Percentiles rank a stretch among this genome's conserved stretches.
These are phyloP conservation scores for Drosophila aff. DNA, from an alignment of 1,140 invertebrate genomes.

Conservation along the genomic window DNA sequence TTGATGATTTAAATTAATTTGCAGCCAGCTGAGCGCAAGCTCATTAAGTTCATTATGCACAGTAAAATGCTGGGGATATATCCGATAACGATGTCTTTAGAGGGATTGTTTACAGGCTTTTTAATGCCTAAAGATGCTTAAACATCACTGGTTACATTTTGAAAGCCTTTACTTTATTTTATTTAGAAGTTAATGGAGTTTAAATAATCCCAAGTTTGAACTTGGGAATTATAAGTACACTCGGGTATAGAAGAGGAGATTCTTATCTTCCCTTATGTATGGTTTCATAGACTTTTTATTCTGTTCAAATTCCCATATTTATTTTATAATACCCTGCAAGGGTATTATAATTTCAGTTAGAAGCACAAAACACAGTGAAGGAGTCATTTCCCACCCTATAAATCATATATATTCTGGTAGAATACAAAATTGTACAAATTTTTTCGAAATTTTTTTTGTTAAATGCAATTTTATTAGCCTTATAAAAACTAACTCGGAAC, in stretches of 20 bases:
- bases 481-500: too few relatives aligned
- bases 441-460: too few relatives aligned
- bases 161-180: background rate
- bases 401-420: too few relatives aligned
- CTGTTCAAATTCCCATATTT: background rate
- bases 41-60: slow-evolving; percentile 52
- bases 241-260: too few relatives aligned
- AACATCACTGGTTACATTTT: background rate
- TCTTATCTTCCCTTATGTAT: too few relatives aligned
- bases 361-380: too few relatives aligned
- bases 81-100: background rate
- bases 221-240: background rate
- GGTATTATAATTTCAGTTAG: too few relatives aligned
- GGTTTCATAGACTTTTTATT: background rate
- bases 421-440: too few relatives aligned
- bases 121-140: background rate
- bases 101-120: slow-evolving; percentile 1
- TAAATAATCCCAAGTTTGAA: background rate
- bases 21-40: slow-evolving; percentile 40
- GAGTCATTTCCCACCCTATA: too few relatives aligned
- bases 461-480: too few relatives aligned
- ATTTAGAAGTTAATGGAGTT: background rate
- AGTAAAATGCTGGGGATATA: slow-evolving; percentile 12
- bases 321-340: too few relatives aligned
- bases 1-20: slow-evolving; percentile 64